phyloP scores from a whole-genome alignment of 2,888 invertebrate genomes.

The Hydraecia micacea region DNA sequence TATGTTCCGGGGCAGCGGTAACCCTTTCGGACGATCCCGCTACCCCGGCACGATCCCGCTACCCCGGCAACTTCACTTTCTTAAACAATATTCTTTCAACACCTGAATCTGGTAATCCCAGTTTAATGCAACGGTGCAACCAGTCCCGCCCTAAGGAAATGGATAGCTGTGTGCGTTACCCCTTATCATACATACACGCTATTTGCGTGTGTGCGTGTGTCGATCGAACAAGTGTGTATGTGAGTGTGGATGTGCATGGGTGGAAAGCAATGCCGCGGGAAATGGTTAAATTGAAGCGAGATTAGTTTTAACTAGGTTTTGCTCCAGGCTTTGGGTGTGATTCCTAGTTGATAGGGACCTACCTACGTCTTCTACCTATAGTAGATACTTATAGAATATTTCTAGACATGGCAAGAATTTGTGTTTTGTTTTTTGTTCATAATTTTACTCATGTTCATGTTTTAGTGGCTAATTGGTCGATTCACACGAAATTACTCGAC shows the following conservation, averaged over 20 bases:
- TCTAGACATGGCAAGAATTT: background rate
- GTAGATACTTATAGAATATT: background rate
- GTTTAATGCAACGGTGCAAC: slow-evolving; percentile 42
- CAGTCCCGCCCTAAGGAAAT: slow-evolving; percentile 49
- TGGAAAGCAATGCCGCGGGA: slow-evolving; percentile 50
- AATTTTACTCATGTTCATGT: background rate
- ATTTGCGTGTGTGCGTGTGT: slow-evolving; percentile 19
- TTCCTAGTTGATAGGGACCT: slow-evolving; percentile 31
- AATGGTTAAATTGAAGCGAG: slow-evolving; percentile 58
- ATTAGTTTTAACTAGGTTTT: slow-evolving; percentile 61
- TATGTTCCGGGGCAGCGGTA: too few relatives aligned
- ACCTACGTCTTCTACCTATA: slow-evolving; percentile 1
- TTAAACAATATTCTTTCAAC: too few relatives aligned
- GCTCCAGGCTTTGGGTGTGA: slow-evolving; percentile 42
- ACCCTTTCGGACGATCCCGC: too few relatives aligned
- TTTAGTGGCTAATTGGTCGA: background rate
- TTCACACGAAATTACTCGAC: too few relatives aligned
- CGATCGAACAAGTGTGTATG: slow-evolving; percentile 8
- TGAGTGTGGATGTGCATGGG: slow-evolving; percentile 13
- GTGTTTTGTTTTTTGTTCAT: background rate
- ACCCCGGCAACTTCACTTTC: too few relatives aligned
- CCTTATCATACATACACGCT: slow-evolving; percentile 8
- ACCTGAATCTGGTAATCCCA: background rate
- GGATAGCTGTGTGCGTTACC: slow-evolving; percentile 49
- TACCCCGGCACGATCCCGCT: too few relatives aligned